Evolutionary conservation across 2,888 invertebrate genomes (phyloP).

Genomic region (Chydorus sphaericus): DNA sequence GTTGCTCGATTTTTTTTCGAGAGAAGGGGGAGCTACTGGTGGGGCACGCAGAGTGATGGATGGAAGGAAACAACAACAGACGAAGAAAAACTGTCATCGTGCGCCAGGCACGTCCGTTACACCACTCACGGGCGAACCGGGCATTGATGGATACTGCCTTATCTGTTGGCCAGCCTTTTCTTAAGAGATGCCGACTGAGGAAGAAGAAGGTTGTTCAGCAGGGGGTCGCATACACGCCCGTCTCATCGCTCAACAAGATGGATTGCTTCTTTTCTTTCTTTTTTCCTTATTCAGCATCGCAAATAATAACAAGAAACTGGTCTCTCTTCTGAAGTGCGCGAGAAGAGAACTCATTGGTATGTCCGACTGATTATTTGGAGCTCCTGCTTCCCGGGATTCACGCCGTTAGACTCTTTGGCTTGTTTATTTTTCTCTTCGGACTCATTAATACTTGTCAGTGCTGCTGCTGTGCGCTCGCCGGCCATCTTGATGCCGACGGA

Average conservation of each 20-base stretch:
- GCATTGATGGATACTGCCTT: not conserved
- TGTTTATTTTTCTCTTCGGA: not conserved
- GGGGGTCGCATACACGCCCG: too few species aligned
- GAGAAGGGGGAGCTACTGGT: too few species aligned
- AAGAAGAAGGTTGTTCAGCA: not conserved
- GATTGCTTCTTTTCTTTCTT: not conserved
- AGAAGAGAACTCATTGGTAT: too few species aligned
- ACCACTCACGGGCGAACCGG: not conserved
- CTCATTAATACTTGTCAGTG: conserved; percentile 16
- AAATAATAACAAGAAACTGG: too few species aligned
- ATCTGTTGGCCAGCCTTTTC: not conserved
- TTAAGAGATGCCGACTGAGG: conserved; percentile 10
- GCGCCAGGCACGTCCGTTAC: too few species aligned
- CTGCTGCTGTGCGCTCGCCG: not conserved
- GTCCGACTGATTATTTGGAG: too few species aligned
- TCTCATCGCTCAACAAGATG: conserved; percentile 14
- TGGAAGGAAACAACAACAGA: too few species aligned
- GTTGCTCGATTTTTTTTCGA: too few species aligned
- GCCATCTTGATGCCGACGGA: too few species aligned
- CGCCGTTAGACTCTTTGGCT: conserved; percentile 1
- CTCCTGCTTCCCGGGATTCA: too few species aligned
- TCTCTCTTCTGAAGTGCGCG: not conserved
- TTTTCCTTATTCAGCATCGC: not conserved
- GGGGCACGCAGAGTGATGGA: too few species aligned
- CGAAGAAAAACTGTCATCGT: too few species aligned